These are phyloP conservation scores for Phrynosoma platyrhinos DNA, from an alignment of 2,113 vertebrate species.

Conservation along the genomic window DNA sequence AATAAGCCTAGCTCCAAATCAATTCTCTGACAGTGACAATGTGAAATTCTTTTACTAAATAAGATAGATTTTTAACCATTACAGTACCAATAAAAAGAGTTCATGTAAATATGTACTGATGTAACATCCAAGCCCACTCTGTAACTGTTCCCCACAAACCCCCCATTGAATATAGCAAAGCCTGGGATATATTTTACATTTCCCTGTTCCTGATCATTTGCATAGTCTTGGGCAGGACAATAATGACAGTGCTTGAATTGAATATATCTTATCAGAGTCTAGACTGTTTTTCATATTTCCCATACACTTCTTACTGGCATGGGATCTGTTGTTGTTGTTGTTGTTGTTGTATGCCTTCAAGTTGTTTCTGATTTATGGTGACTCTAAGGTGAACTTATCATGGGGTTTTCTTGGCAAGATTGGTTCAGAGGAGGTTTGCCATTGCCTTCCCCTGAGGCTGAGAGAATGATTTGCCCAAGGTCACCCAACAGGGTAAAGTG, in stretches of 20 bases:
- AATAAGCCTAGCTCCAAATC: constrained; percentile 8
- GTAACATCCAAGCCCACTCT: not conserved
- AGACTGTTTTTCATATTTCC: not conserved
- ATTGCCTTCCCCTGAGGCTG: too few species aligned
- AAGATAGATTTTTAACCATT: not conserved
- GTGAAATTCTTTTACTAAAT: not conserved
- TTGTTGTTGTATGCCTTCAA: too few species aligned
- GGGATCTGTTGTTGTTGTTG: too few species aligned
- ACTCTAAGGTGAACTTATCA: too few species aligned
- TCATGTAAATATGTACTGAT: not conserved
- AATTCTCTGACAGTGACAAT: not conserved
- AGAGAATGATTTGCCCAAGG: too few species aligned
- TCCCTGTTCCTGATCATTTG: not conserved
- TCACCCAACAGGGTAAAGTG: too few species aligned
- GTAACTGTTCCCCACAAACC: too few species aligned
- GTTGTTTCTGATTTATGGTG: too few species aligned
- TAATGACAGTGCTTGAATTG: not conserved
- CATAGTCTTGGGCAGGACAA: not conserved
- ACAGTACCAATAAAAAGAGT: not conserved
- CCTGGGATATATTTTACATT: not conserved
- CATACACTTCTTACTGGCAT: not conserved
- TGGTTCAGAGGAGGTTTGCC: too few species aligned
- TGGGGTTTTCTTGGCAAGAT: too few species aligned
- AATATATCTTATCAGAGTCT: not conserved
- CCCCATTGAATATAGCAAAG: not conserved